phyloP scores from a whole-genome alignment of 2,113 vertebrate genomes.

The Pionites leucogaster region DNA sequence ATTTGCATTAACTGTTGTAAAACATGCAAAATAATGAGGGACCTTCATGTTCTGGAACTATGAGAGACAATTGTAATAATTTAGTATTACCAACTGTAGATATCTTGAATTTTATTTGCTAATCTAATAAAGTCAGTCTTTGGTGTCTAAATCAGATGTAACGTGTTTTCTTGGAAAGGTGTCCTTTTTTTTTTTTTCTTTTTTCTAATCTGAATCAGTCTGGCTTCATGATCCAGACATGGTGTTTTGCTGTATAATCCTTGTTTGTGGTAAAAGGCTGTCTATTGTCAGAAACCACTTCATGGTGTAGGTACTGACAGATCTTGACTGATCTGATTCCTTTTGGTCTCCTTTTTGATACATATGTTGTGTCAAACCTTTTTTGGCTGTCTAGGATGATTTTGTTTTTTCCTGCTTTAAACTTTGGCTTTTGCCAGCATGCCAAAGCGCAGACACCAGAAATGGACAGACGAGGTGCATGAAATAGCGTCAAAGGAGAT shows the following conservation, averaged over 20 bases:
- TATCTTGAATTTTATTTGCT: not conserved
- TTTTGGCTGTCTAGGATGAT: not conserved
- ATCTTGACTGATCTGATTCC: not conserved
- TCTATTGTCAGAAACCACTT: not conserved
- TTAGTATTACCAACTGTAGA: not conserved
- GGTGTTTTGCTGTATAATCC: not conserved
- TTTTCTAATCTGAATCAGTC: not conserved
- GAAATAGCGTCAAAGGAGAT: not conserved
- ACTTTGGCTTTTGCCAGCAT: not conserved
- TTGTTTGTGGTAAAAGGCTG: not conserved
- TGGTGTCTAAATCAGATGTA: not conserved
- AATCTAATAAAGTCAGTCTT: not conserved
- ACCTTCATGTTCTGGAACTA: not conserved
- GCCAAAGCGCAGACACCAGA: not conserved
- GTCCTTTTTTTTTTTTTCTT: not conserved
- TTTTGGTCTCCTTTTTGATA: not conserved
- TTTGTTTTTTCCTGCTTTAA: not conserved
- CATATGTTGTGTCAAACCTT: fast-evolving
- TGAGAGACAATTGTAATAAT: not conserved
- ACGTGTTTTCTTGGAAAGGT: not conserved
- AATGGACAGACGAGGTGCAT: not conserved
- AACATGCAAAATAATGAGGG: not conserved
- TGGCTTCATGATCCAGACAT: not conserved
- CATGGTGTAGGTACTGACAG: not conserved
- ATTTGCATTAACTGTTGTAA: not conserved